Conservation (phyloP, 2,888 invertebrate species). For the Plebejus melissa region DNA sequence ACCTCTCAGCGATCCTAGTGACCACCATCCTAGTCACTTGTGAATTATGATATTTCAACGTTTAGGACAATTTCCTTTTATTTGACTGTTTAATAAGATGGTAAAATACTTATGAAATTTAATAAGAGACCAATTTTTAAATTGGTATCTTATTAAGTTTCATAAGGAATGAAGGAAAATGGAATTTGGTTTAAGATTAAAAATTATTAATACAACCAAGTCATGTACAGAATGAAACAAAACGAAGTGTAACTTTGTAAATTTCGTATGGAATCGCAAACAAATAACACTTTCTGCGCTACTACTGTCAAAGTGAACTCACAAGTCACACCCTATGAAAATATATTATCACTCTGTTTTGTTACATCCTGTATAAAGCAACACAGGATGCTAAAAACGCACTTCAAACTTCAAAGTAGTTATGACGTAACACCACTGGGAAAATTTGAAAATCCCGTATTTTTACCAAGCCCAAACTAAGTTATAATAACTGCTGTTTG, state of each 20-base stretch:
- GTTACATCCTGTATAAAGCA: background rate
- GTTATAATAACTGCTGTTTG: constrained; percentile 18
- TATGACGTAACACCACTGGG: background rate
- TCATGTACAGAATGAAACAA: background rate
- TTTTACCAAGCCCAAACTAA: constrained; percentile 2
- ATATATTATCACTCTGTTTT: no score
- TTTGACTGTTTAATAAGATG: background rate
- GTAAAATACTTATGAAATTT: background rate
- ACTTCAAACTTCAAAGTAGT: background rate
- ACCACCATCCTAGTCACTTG: constrained; percentile 26
- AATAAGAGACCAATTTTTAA: background rate
- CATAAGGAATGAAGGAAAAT: background rate
- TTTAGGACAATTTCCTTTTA: background rate
- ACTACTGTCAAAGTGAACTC: no score
- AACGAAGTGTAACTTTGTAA: background rate
- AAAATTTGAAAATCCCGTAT: background rate
- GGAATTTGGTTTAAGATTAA: background rate
- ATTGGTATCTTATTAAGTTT: no score
- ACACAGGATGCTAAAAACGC: background rate
- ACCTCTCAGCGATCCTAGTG: constrained; percentile 15
- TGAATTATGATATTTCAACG: constrained; percentile 13
- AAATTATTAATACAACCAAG: background rate
- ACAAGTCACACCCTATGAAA: no score
- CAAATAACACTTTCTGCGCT: no score
- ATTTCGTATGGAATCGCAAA: no score